Percentiles rank a stretch among this genome's conserved stretches.
Conservation (phyloP, 2,888 invertebrate species). For the Serripes groenlandicus region DNA sequence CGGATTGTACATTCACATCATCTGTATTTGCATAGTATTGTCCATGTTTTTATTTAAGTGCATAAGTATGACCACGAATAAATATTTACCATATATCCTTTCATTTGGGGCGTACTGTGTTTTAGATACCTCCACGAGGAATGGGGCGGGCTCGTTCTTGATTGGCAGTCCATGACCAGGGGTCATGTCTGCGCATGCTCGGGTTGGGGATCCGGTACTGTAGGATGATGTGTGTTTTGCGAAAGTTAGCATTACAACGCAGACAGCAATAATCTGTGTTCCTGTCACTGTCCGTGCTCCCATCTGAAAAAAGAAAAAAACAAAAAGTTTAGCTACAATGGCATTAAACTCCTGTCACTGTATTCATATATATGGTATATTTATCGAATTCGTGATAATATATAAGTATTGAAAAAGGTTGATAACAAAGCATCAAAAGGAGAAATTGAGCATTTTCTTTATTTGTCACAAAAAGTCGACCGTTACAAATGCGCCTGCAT, state of each 20-base stretch:
- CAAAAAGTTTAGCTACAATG: too few species aligned
- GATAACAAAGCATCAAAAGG: too few species aligned
- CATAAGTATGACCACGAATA: not conserved
- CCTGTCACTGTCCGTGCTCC: not conserved
- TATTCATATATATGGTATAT: too few species aligned
- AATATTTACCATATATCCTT: slow-evolving; percentile 60
- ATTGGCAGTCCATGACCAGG: slow-evolving; percentile 59
- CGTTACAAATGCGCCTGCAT: too few species aligned
- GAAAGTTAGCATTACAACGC: not conserved
- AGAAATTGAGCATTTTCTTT: too few species aligned
- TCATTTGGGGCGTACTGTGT: slow-evolving; percentile 64
- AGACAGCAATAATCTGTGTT: not conserved
- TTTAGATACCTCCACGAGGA: slow-evolving; percentile 63
- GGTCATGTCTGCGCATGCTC: slow-evolving; percentile 65
- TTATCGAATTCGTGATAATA: too few species aligned
- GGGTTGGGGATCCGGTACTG: slow-evolving; percentile 63
- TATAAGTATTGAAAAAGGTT: too few species aligned
- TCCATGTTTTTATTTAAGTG: too few species aligned
- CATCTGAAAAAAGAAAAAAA: not conserved
- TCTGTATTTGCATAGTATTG: too few species aligned
- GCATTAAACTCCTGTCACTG: too few species aligned
- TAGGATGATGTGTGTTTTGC: slow-evolving; percentile 28
- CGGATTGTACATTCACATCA: too few species aligned
- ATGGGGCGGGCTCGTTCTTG: slow-evolving; percentile 56
- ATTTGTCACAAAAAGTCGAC: too few species aligned